Conservation (phyloP, 2,113 vertebrate species). For the Pterophyllum scalare region DNA sequence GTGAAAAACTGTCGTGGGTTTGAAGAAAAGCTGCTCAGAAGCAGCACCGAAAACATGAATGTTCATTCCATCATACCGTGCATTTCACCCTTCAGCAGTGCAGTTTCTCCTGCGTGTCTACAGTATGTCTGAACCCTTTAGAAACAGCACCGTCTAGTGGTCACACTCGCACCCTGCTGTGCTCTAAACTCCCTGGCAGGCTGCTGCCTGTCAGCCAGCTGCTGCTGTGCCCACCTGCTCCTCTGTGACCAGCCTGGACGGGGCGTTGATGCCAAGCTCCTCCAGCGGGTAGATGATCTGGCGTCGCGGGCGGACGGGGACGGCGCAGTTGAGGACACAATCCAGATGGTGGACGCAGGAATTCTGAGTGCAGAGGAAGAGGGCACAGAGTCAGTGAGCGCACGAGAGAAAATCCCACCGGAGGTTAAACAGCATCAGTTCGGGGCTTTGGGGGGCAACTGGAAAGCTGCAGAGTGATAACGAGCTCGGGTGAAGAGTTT, state of each 20-base stretch:
- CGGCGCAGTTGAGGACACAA: constrained; percentile 87
- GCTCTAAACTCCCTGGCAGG: constrained; percentile 75
- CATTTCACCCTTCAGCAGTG: neutral
- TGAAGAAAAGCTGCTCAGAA: neutral
- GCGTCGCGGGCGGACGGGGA: constrained; percentile 91
- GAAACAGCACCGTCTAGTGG: constrained; percentile 70
- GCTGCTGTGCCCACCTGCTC: constrained; percentile 86
- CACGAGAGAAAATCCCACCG: neutral
- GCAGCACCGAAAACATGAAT: neutral
- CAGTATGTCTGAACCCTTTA: constrained; percentile 16
- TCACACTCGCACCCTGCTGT: neutral
- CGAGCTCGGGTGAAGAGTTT: constrained; percentile 33
- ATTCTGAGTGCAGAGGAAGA: constrained; percentile 82
- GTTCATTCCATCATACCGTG: constrained; percentile 27
- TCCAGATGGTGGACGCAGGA: constrained; percentile 87
- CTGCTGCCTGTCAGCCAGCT: constrained; percentile 76
- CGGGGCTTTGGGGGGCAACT: neutral
- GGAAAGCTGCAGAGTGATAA: constrained; percentile 25
- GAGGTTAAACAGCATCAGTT: constrained; percentile 19
- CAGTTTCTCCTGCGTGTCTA: neutral
- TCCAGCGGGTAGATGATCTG: constrained; percentile 96
- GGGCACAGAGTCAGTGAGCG: constrained; percentile 27
- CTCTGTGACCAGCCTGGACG: constrained; percentile 87
- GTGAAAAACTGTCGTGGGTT: neutral
- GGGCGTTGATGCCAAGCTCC: constrained; percentile 91